Percentiles rank a stretch among this genome's conserved stretches.
Conservation (phyloP, 2,797 vertebrate genomes). For the Oreonectes daqikongensis region DNA sequence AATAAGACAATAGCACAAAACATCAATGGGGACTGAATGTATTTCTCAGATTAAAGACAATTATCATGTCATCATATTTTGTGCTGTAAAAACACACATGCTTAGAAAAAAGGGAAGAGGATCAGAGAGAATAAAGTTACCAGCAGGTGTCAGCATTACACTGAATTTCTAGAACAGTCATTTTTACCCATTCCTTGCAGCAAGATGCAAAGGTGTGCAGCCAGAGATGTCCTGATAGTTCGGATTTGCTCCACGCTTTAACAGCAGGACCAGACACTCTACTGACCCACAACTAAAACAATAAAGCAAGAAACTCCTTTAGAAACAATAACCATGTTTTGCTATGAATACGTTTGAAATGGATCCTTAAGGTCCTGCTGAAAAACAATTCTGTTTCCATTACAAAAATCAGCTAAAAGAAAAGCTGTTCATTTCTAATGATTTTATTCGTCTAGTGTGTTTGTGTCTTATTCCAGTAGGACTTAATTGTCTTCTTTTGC, state of each 20-base stretch:
- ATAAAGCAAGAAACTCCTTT: background rate
- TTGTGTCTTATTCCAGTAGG: too few relatives aligned
- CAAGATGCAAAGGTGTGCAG: conserved; percentile 95
- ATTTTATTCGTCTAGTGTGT: too few relatives aligned
- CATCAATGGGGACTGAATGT: background rate
- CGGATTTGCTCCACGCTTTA: conserved; percentile 96
- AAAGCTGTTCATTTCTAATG: too few relatives aligned
- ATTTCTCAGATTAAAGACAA: background rate
- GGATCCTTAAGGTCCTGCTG: too few relatives aligned
- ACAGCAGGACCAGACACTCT: conserved; percentile 91
- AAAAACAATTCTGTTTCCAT: too few relatives aligned
- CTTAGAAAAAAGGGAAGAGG: too few relatives aligned
- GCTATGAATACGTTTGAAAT: too few relatives aligned
- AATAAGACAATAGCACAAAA: background rate
- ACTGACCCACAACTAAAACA: conserved; percentile 92
- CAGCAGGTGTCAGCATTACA: conserved; percentile 42
- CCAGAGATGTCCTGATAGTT: conserved; percentile 99
- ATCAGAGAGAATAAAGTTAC: background rate
- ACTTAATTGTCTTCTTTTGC: too few relatives aligned
- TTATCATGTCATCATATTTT: too few relatives aligned
- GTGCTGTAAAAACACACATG: background rate
- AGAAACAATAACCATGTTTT: background rate
- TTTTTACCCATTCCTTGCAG: conserved; percentile 94
- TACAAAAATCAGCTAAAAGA: too few relatives aligned
- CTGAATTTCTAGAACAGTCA: background rate